A percentile compares a stretch with the other conserved stretches of the same genome.
Evolutionary conservation across 2,797 vertebrate genomes (phyloP).

Genomic region (Rhabdophis nuchalis): DNA sequence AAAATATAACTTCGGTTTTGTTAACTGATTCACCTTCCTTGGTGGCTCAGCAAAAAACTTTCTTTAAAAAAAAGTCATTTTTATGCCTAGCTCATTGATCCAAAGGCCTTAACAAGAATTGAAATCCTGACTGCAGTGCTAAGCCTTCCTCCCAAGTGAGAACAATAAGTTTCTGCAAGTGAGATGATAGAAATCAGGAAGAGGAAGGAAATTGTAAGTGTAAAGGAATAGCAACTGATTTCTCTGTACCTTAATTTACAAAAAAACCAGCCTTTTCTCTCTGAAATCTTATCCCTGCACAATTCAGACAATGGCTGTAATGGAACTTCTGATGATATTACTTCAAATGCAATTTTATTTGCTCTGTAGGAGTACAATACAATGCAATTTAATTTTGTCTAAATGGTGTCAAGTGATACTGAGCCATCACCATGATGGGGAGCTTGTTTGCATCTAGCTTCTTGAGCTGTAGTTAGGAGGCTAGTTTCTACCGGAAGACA

Average conservation of each 20-base stretch:
- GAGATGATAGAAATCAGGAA: slow-evolving; percentile 13
- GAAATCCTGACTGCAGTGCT: slow-evolving; percentile 20
- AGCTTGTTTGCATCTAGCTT: not conserved
- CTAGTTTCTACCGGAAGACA: not conserved
- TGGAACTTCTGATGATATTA: slow-evolving; percentile 1
- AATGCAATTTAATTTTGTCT: not conserved
- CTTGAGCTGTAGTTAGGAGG: not conserved
- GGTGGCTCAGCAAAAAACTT: not conserved
- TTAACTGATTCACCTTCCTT: not conserved
- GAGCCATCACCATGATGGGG: not conserved
- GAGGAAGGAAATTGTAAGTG: slow-evolving; percentile 16
- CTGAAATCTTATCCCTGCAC: not conserved
- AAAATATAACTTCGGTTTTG: not conserved
- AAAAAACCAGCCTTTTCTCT: not conserved
- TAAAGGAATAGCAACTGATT: not conserved
- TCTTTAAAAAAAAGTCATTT: slow-evolving; percentile 17
- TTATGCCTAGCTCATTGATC: slow-evolving; percentile 26
- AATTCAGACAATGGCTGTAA: not conserved
- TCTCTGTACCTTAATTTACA: slow-evolving; percentile 19
- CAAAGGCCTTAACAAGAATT: slow-evolving; percentile 1
- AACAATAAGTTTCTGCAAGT: slow-evolving; percentile 11
- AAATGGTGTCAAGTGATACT: not conserved
- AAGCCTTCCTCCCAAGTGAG: not conserved
- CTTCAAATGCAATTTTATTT: not conserved
- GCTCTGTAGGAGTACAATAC: not conserved